Conservation (phyloP, 1,140 invertebrate genomes). For the Thereuonema tuberculata region DNA sequence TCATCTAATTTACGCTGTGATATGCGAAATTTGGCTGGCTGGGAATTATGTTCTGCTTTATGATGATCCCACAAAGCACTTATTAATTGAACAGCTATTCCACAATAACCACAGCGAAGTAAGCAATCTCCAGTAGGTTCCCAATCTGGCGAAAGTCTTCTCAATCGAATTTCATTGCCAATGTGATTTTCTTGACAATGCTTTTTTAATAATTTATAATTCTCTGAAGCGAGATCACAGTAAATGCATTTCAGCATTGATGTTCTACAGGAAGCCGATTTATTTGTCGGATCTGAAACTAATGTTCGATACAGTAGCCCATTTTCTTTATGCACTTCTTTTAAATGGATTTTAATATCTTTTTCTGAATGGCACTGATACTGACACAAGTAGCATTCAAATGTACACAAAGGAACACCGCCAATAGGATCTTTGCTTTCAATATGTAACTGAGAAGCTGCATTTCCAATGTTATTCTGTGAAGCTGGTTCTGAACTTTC, state of each 20-base stretch:
- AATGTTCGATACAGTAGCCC: not conserved
- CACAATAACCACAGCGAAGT: constrained; percentile 4
- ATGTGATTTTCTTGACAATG: constrained; percentile 1
- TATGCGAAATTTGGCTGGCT: not conserved
- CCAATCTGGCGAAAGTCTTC: not conserved
- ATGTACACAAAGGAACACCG: not conserved
- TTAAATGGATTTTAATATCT: not conserved
- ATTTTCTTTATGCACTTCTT: not conserved
- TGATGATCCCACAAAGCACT: constrained; percentile 3
- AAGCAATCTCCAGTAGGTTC: not conserved
- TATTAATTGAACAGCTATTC: not conserved
- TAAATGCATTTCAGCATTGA: constrained; percentile 4
- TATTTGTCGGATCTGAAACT: not conserved
- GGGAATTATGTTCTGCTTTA: not conserved
- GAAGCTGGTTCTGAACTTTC: not conserved
- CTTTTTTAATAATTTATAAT: not conserved
- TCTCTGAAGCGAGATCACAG: constrained; percentile 4
- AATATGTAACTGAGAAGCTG: not conserved
- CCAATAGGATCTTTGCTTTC: too few species aligned
- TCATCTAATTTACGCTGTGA: not conserved
- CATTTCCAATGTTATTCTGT: not conserved
- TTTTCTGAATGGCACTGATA: not conserved
- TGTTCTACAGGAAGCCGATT: not conserved
- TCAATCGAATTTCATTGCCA: not conserved
- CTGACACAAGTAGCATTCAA: not conserved